A percentile compares a stretch with the other conserved stretches of the same genome.
These are phyloP conservation scores for Centrocercus urophasianus DNA, from an alignment of 2,113 vertebrate species.

Conservation along the genomic window DNA sequence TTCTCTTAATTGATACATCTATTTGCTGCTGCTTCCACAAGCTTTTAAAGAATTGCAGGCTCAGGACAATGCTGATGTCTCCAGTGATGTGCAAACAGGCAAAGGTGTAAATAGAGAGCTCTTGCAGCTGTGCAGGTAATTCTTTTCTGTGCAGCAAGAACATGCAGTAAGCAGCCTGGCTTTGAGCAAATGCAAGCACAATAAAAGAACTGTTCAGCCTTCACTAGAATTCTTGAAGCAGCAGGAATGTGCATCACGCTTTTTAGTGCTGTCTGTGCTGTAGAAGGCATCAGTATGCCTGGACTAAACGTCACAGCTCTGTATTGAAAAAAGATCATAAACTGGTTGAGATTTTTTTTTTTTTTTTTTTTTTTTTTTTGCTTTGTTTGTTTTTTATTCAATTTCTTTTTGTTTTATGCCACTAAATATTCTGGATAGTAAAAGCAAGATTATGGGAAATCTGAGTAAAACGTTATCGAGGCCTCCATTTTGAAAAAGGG, in stretches of 20 bases:
- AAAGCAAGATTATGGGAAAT: neutral
- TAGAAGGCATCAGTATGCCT: neutral
- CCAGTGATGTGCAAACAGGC: neutral
- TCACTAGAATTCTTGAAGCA: neutral
- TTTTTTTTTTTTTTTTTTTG: neutral
- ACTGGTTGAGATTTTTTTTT: neutral
- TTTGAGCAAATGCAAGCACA: neutral
- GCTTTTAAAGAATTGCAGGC: slow-evolving; percentile 4
- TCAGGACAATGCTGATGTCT: slow-evolving; percentile 28
- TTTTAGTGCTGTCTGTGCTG: neutral
- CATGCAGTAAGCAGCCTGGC: neutral
- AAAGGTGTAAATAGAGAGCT: neutral
- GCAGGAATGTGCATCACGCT: fast-evolving
- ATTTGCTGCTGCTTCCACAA: neutral
- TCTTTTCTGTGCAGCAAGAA: neutral
- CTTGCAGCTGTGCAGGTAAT: neutral
- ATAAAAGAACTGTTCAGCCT: neutral
- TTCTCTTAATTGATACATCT: slow-evolving; percentile 13
- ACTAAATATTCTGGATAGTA: neutral
- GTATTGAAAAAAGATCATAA: neutral
- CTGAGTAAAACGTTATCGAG: neutral
- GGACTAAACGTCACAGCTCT: neutral
- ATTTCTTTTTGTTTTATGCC: neutral
- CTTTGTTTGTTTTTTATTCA: neutral
- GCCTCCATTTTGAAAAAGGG: neutral